phyloP scores from a whole-genome alignment of 2,797 vertebrate species.

The Cichlasoma orientale region DNA sequence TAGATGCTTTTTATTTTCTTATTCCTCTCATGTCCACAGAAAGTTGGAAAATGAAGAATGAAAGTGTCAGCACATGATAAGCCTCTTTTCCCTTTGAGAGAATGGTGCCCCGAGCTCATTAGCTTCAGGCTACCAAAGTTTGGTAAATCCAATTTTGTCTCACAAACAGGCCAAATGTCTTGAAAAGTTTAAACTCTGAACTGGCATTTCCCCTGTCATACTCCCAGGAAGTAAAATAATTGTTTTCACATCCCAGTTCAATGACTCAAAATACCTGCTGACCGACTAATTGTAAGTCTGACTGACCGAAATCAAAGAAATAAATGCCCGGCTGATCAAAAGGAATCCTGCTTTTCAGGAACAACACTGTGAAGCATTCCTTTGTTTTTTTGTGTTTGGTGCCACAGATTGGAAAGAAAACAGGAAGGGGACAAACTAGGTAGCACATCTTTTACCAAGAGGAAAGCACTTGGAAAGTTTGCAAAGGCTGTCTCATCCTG shows the following conservation, averaged over 20 bases:
- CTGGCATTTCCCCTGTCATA: background rate
- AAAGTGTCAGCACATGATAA: background rate
- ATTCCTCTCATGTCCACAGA: background rate
- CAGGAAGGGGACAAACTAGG: background rate
- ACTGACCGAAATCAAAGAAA: slow-evolving; percentile 9
- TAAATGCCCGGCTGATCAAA: background rate
- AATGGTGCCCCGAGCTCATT: background rate
- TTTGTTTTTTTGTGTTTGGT: background rate
- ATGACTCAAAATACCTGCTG: background rate
- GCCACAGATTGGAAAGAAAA: slow-evolving; percentile 1
- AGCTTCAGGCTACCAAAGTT: background rate
- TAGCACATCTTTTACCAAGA: slow-evolving; percentile 1
- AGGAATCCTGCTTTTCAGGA: background rate
- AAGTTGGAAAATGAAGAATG: background rate
- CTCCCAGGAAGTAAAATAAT: background rate
- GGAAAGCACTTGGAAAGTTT: slow-evolving; percentile 23
- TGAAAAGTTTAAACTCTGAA: background rate
- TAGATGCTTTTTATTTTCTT: background rate
- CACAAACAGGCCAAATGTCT: background rate
- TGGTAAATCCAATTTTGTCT: background rate
- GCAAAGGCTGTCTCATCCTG: slow-evolving; percentile 25
- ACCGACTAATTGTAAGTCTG: background rate
- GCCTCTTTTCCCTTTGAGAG: background rate
- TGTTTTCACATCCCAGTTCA: background rate
- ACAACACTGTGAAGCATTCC: background rate